These are phyloP conservation scores for Pogonomyrmex californicus DNA, from an alignment of 1,140 invertebrate genomes.

Conservation along the genomic window DNA sequence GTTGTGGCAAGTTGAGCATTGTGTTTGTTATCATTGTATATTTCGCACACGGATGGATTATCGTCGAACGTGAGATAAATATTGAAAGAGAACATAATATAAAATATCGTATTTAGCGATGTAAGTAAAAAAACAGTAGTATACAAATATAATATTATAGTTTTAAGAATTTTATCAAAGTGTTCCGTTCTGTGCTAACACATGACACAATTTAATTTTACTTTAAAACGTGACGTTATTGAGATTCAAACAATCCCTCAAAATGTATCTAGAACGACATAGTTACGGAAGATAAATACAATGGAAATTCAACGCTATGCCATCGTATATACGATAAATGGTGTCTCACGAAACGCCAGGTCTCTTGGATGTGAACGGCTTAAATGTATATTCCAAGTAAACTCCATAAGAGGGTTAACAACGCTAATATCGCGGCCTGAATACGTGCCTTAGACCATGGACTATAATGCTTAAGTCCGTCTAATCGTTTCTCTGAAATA, in stretches of 20 bases:
- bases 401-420: constrained; percentile 65
- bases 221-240: constrained; percentile 32
- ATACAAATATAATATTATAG: background rate
- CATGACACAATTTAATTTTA: background rate
- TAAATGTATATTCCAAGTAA: constrained; percentile 65
- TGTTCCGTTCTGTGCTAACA: background rate
- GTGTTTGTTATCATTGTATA: constrained; percentile 22
- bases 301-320: constrained; percentile 42
- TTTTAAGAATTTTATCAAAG: background rate
- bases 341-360: constrained; percentile 39
- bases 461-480: constrained; percentile 59
- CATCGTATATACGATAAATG: constrained; percentile 42
- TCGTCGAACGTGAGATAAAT: background rate
- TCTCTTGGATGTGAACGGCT: constrained; percentile 60
- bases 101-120: background rate
- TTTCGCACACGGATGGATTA: background rate
- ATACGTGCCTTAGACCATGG: constrained; percentile 61
- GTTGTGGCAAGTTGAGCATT: constrained; percentile 11
- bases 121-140: background rate
- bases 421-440: constrained; percentile 58
- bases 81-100: background rate
- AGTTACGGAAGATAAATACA: constrained; percentile 54
- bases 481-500: constrained; percentile 55
- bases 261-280: constrained; percentile 40
- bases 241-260: constrained; percentile 1